A percentile compares a stretch with the other conserved stretches of the same genome.
These are phyloP conservation scores for Hetaerina americana DNA, from an alignment of 1,140 invertebrate species.

Conservation along the genomic window DNA sequence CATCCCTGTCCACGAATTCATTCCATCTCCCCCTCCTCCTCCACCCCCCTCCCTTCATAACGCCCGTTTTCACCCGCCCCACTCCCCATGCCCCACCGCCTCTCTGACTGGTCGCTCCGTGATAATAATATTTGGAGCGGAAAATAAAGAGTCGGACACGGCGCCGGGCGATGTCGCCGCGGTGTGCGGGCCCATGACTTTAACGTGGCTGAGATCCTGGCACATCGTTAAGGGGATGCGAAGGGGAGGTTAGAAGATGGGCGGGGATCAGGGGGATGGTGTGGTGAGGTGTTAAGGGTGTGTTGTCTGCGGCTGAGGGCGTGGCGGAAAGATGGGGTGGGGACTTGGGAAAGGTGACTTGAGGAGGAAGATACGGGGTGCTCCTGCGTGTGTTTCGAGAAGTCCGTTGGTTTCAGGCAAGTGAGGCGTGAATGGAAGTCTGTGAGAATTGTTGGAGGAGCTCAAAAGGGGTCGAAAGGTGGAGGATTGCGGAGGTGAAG, in stretches of 20 bases:
- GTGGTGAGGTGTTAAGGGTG: not conserved
- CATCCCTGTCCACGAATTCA: no score
- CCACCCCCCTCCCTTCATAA: not conserved
- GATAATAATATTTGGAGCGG: not conserved
- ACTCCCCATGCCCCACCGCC: no score
- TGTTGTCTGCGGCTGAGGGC: no score
- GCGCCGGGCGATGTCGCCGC: not conserved
- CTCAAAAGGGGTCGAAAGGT: not conserved
- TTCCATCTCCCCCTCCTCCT: not conserved
- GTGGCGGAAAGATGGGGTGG: not conserved
- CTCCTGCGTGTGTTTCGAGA: no score
- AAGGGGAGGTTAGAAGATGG: no score
- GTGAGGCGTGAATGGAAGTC: not conserved
- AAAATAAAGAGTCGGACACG: not conserved
- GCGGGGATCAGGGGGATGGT: not conserved
- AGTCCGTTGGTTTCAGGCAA: not conserved
- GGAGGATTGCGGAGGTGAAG: not conserved
- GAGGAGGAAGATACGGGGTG: not conserved
- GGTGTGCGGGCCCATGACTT: not conserved
- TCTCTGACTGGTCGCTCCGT: no score
- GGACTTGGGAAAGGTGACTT: not conserved
- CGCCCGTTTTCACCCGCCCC: not conserved
- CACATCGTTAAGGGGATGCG: not conserved
- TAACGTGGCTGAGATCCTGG: not conserved
- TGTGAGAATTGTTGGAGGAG: not conserved